Conservation (phyloP, 1,140 invertebrate genomes). For the Bactericera cockerelli region DNA sequence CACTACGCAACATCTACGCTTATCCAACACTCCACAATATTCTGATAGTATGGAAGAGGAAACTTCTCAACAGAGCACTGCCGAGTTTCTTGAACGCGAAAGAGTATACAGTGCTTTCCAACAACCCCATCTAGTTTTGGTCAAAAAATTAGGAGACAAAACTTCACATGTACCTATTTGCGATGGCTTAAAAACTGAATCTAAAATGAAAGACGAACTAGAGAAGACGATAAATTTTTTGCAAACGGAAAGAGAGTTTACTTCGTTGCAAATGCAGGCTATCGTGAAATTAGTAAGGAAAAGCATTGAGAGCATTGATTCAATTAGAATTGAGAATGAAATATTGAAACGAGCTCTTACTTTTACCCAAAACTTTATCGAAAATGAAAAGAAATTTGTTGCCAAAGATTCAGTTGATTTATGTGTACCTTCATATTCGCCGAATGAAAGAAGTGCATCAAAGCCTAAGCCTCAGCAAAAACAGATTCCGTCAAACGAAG, state of each 20-base stretch:
- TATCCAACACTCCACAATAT: neutral
- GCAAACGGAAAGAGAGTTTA: neutral
- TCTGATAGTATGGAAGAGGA: neutral
- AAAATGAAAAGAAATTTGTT: neutral
- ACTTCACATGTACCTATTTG: neutral
- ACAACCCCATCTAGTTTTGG: constrained; percentile 1
- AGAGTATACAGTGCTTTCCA: constrained; percentile 1
- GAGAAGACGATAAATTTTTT: neutral
- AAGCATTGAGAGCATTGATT: too few species aligned
- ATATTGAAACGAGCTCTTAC: too few species aligned
- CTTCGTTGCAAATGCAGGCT: neutral
- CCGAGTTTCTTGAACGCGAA: neutral
- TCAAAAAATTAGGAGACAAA: neutral
- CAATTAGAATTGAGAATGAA: too few species aligned
- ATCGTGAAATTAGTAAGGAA: too few species aligned
- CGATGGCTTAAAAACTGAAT: neutral
- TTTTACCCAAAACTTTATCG: neutral
- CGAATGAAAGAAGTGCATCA: neutral
- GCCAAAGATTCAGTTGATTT: too few species aligned
- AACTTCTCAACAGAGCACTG: neutral
- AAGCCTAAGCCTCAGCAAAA: neutral
- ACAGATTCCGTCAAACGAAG: neutral
- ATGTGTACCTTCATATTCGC: neutral
- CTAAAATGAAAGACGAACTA: neutral
- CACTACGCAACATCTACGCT: neutral